Percentiles rank a stretch among this genome's conserved stretches.
Conservation (phyloP, 2,888 invertebrate genomes). For the Orthosia gothica region DNA sequence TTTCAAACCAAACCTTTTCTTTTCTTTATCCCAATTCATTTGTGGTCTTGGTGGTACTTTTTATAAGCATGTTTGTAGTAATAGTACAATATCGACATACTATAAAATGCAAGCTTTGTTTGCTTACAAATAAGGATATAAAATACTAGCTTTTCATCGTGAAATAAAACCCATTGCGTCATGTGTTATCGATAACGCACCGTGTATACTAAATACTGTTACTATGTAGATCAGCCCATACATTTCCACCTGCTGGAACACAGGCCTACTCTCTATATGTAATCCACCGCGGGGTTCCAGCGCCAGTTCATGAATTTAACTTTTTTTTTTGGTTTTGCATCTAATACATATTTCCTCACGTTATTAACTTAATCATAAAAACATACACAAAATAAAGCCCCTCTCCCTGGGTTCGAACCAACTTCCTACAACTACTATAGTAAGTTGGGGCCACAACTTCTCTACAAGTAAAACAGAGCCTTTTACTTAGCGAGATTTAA, state of each 20-base stretch:
- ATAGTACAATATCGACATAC: background rate
- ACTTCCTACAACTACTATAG: too few species aligned
- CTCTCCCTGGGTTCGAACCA: too few species aligned
- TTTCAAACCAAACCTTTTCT: too few species aligned
- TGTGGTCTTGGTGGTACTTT: background rate
- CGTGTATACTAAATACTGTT: background rate
- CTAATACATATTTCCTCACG: too few species aligned
- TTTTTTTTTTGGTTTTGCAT: background rate
- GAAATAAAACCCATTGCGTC: constrained; percentile 3
- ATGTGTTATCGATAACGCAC: background rate
- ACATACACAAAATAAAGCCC: too few species aligned
- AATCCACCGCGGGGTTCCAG: background rate
- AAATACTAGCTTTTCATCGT: background rate
- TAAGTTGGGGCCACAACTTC: background rate
- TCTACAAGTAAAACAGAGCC: background rate
- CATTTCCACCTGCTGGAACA: background rate
- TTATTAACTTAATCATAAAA: too few species aligned
- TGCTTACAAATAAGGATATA: constrained; percentile 10
- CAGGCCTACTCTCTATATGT: background rate
- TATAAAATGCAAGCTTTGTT: constrained; percentile 19
- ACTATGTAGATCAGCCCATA: background rate
- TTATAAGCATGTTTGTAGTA: background rate
- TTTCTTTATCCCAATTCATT: too few species aligned
- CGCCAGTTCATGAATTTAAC: background rate
- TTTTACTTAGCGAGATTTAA: background rate